Percentiles rank a stretch among this genome's conserved stretches.
Evolutionary conservation across 2,113 vertebrate species (phyloP).

Genomic region (human (Homo sapiens)): DNA sequence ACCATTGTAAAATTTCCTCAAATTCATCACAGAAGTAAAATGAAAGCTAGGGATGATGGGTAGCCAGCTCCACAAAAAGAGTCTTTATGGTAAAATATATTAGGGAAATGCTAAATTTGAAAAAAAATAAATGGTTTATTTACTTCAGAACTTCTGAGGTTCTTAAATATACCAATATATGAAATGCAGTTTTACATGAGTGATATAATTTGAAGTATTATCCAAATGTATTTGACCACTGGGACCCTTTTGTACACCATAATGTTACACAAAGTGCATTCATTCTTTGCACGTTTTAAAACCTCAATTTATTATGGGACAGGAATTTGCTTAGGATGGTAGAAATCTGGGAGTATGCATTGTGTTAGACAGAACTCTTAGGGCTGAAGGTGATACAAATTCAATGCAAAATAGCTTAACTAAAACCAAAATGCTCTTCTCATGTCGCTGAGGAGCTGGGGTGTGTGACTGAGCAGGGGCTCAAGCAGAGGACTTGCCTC

Average conservation of each 20-base stretch:
- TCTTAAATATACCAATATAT: not conserved
- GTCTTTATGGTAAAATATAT: not conserved
- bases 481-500: not conserved
- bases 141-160: not conserved
- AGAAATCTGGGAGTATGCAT: not conserved
- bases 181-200: not conserved
- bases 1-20: not conserved
- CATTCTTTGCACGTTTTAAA: not conserved
- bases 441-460: not conserved
- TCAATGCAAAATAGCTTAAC: not conserved
- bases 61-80: not conserved
- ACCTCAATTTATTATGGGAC: not conserved
- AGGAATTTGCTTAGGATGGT: not conserved
- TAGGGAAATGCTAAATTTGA: not conserved
- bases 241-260: not conserved
- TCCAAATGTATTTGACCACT: not conserved
- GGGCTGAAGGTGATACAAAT: not conserved
- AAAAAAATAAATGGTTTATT: not conserved
- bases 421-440: not conserved
- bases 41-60: not conserved
- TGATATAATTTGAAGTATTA: not conserved
- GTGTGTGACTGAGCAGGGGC: no score
- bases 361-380: not conserved
- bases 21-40: conserved; percentile 19
- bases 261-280: not conserved